phyloP scores from a whole-genome alignment of 2,888 invertebrate genomes.

The Diarsia rubi region DNA sequence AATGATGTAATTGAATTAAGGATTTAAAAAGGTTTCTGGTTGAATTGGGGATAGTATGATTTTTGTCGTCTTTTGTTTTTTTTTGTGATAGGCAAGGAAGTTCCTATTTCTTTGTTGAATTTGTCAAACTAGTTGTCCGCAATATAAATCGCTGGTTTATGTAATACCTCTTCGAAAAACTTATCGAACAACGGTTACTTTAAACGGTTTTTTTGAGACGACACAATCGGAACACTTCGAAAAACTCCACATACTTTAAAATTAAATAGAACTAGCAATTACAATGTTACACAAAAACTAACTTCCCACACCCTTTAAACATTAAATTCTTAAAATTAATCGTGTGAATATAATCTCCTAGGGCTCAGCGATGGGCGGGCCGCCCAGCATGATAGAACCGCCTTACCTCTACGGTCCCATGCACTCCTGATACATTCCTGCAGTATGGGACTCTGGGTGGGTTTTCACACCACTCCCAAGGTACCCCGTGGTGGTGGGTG shows the following conservation, averaged over 20 bases:
- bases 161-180: not conserved
- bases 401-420: conserved; percentile 59
- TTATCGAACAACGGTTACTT: not conserved
- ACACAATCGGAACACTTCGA: not conserved
- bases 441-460: conserved; percentile 25
- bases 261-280: conserved; percentile 23
- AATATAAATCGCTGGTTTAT: not conserved
- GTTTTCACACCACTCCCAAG: conserved; percentile 50
- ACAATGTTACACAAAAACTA: conserved; percentile 12
- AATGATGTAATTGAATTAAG: conserved; percentile 25
- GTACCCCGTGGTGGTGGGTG: conserved; percentile 65
- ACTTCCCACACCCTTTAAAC: conserved; percentile 36
- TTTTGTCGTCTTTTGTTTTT: not conserved
- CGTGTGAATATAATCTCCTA: conserved; percentile 67
- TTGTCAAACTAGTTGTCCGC: not conserved
- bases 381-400: conserved; percentile 76
- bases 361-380: conserved; percentile 71
- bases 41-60: not conserved
- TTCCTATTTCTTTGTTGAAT: not conserved
- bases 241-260: not conserved
- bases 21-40: conserved; percentile 32
- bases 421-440: conserved; percentile 42
- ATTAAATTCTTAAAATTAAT: conserved; percentile 28
- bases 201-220: not conserved
- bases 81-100: too few species aligned